phyloP scores from a whole-genome alignment of 2,113 vertebrate genomes.

The Hippolais icterina region DNA sequence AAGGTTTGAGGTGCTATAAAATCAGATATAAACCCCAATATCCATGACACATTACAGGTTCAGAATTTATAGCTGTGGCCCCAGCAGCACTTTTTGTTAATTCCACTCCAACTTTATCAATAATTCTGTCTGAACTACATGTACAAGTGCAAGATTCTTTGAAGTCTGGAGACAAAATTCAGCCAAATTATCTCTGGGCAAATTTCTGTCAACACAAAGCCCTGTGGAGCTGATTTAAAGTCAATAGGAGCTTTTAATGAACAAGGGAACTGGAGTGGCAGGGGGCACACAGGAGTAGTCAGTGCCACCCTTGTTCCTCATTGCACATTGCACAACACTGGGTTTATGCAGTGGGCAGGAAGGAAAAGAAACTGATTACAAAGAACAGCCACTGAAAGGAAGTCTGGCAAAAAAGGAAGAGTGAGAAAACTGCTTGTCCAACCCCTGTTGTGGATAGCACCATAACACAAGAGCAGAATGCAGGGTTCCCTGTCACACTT shows the following conservation, averaged over 20 bases:
- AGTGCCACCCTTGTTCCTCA: background rate
- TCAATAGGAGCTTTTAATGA: slow-evolving; percentile 42
- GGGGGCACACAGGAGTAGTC: background rate
- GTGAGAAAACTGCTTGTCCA: background rate
- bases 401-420: background rate
- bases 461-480: background rate
- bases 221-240: slow-evolving; percentile 22
- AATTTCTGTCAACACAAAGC: slow-evolving; percentile 48
- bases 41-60: background rate
- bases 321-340: background rate
- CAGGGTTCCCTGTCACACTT: background rate
- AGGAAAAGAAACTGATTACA: background rate
- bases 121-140: slow-evolving; percentile 58
- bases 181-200: slow-evolving; percentile 41
- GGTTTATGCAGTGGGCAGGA: background rate
- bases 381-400: background rate
- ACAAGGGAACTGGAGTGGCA: background rate
- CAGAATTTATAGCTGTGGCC: background rate
- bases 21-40: background rate
- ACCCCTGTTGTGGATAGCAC: background rate
- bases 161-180: slow-evolving; percentile 44
- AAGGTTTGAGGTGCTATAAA: background rate
- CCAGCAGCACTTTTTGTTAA: slow-evolving; percentile 32
- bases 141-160: slow-evolving; percentile 7
- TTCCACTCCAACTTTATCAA: slow-evolving; percentile 33